Evolutionary conservation across 1,140 invertebrate species (phyloP).

Genomic region (Pissodes strobi): DNA sequence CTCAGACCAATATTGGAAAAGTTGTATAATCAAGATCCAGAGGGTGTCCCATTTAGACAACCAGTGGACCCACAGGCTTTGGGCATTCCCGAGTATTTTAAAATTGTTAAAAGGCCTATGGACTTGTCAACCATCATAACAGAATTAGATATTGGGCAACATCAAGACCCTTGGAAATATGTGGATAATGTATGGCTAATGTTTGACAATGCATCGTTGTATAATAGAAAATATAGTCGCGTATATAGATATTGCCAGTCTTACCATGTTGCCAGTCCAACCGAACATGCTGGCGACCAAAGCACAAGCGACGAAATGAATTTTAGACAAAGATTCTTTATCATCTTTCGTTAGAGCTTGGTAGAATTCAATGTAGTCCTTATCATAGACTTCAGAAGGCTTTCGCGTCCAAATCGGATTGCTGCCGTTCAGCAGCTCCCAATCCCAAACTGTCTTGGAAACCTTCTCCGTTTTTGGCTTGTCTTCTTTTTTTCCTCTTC

Average conservation of each 20-base stretch:
- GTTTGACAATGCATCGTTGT: constrained; percentile 99
- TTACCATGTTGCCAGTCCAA: constrained; percentile 99
- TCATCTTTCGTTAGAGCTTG: constrained; percentile 90
- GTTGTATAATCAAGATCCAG: constrained; percentile 90
- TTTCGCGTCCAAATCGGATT: constrained; percentile 98
- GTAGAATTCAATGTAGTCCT: constrained; percentile 94
- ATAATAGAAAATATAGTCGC: constrained; percentile 96
- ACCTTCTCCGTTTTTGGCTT: constrained; percentile 87
- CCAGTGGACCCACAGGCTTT: constrained; percentile 92
- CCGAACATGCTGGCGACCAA: constrained; percentile 96
- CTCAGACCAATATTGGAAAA: constrained; percentile 95
- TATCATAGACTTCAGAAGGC: constrained; percentile 80
- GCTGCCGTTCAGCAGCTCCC: constrained; percentile 94
- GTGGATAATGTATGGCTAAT: constrained; percentile 99
- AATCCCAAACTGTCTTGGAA: constrained; percentile 97
- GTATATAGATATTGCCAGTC: constrained; percentile 97
- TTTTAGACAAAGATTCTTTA: constrained; percentile 83
- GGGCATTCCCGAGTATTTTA: constrained; percentile 96
- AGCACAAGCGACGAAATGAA: constrained; percentile 98
- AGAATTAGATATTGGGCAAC: constrained; percentile 92
- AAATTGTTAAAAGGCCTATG: constrained; percentile 98
- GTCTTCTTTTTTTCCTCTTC: no score
- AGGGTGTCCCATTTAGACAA: constrained; percentile 93
- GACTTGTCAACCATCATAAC: constrained; percentile 95
- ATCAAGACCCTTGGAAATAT: constrained; percentile 98